Evolutionary conservation across 2,113 vertebrate species (phyloP).

Genomic region (Mustela lutreola): DNA sequence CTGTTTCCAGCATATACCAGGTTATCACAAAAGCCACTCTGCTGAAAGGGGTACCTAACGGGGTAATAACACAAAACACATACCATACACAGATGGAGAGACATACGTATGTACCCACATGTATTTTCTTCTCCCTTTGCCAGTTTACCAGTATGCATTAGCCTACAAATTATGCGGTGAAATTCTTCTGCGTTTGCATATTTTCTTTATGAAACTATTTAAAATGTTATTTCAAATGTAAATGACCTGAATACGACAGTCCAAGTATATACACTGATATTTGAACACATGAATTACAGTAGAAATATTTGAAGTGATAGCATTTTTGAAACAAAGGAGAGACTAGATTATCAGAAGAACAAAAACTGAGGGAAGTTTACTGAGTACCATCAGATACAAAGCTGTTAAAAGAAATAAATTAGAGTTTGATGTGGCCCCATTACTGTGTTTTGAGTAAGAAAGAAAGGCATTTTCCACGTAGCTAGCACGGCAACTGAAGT

Average conservation of each 20-base stretch:
- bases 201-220: not conserved
- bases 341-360: not conserved
- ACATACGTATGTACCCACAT: rapidly evolving
- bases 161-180: not conserved
- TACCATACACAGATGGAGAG: not conserved
- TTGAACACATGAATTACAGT: not conserved
- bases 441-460: not conserved
- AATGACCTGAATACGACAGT: not conserved
- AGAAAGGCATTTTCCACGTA: not conserved
- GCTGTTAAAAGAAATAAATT: not conserved
- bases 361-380: not conserved
- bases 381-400: not conserved
- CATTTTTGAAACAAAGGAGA: not conserved
- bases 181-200: not conserved
- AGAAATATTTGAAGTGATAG: not conserved
- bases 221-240: not conserved
- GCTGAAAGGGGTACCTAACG: not conserved
- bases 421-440: not conserved
- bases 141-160: not conserved
- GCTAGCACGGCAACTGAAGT: not conserved
- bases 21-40: not conserved
- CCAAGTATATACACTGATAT: not conserved
- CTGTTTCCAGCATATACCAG: not conserved
- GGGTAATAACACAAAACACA: not conserved
- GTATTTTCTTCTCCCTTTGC: not conserved